Conservation (phyloP, 2,888 invertebrate species). For the Halocaridina rubra region DNA sequence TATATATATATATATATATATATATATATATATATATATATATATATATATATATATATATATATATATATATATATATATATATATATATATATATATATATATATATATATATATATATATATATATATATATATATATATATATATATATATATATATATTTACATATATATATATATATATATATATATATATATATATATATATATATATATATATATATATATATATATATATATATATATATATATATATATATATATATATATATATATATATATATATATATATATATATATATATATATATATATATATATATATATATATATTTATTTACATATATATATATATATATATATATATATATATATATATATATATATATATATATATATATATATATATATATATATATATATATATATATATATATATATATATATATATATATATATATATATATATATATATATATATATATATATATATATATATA, state of each 20-base stretch:
- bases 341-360: background rate
- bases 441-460: background rate
- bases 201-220: background rate
- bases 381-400: background rate
- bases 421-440: background rate
- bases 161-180: background rate
- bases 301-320: background rate
- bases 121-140: background rate
- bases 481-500: background rate
- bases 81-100: background rate
- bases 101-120: background rate
- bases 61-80: background rate
- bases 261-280: background rate
- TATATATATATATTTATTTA: background rate
- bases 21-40: background rate
- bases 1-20: background rate
- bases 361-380: background rate
- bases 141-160: background rate
- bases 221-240: background rate
- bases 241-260: background rate
- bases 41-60: background rate
- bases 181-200: background rate
- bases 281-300: background rate
- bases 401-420: background rate
- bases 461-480: background rate